Percentiles rank a stretch among this genome's conserved stretches.
Conservation (phyloP, 2,797 vertebrate genomes). For the Odontamblyopus rebecca region DNA sequence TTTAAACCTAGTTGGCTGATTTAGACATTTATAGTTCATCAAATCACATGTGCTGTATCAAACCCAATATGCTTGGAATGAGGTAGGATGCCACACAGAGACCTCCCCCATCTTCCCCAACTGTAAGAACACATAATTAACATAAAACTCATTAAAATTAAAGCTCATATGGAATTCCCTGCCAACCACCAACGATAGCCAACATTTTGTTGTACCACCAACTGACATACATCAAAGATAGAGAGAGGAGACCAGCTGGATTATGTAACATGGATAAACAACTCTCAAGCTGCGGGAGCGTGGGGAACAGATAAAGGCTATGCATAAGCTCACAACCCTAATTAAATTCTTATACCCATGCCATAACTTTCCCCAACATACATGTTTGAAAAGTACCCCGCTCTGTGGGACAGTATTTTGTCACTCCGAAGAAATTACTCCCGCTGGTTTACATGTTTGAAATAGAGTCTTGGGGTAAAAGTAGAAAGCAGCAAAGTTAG, state of each 20-base stretch:
- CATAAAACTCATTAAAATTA: constrained; percentile 69
- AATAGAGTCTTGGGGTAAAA: constrained; percentile 25
- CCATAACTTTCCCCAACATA: constrained; percentile 42
- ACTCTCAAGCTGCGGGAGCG: constrained; percentile 43
- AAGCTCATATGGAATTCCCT: constrained; percentile 31
- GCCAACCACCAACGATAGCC: constrained; percentile 38
- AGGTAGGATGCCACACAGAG: constrained; percentile 17
- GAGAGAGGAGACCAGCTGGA: constrained; percentile 42
- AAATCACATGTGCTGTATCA: constrained; percentile 21
- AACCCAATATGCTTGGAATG: constrained; percentile 21
- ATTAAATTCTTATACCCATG: constrained; percentile 51
- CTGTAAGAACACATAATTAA: constrained; percentile 60
- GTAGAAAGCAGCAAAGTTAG: constrained; percentile 1
- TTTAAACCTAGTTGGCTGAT: background rate
- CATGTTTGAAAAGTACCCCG: constrained; percentile 15
- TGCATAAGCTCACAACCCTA: constrained; percentile 48
- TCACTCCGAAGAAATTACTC: constrained; percentile 4
- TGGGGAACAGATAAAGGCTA: constrained; percentile 35
- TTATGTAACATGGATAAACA: constrained; percentile 62
- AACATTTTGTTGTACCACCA: constrained; percentile 53
- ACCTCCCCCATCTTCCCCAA: constrained; percentile 11
- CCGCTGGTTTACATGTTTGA: background rate
- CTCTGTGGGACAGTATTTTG: constrained; percentile 9
- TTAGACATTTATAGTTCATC: background rate
- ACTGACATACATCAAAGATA: constrained; percentile 59